Percentiles rank a stretch among this genome's conserved stretches.
These are phyloP conservation scores for Blera fallax DNA, from an alignment of 2,888 invertebrate species.

Conservation along the genomic window DNA sequence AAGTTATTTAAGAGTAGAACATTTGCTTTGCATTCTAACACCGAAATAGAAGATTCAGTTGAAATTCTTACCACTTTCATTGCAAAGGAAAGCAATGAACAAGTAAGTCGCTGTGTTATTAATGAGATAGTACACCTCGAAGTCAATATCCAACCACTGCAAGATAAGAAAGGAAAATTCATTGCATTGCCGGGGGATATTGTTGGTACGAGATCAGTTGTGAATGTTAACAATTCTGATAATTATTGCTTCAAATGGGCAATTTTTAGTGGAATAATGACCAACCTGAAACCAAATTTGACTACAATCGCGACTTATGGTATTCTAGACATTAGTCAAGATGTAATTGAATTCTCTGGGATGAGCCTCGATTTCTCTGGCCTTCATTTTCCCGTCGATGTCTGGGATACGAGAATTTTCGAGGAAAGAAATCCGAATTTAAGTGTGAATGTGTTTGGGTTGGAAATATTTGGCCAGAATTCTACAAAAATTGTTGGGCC, in stretches of 20 bases:
- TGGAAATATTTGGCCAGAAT: neutral
- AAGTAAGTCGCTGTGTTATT: neutral
- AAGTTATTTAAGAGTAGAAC: neutral
- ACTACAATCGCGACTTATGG: neutral
- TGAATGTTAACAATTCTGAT: neutral
- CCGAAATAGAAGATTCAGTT: neutral
- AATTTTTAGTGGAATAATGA: neutral
- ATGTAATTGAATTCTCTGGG: neutral
- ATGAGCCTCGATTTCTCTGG: neutral
- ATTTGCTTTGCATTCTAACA: neutral
- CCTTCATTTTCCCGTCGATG: neutral
- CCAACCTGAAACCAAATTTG: neutral
- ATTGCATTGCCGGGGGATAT: neutral
- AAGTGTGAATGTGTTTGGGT: slow-evolving; percentile 9
- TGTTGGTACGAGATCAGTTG: neutral
- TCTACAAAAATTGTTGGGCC: neutral
- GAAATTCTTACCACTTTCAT: neutral
- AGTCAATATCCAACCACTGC: neutral
- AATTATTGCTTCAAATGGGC: slow-evolving; percentile 11
- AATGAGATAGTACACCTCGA: neutral
- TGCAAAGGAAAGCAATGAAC: neutral
- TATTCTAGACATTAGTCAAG: neutral
- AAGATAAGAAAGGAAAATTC: neutral
- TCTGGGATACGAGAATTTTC: neutral
- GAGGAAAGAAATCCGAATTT: neutral